Conservation (phyloP, 2,888 invertebrate genomes). For the Drosophila niveifrons region DNA sequence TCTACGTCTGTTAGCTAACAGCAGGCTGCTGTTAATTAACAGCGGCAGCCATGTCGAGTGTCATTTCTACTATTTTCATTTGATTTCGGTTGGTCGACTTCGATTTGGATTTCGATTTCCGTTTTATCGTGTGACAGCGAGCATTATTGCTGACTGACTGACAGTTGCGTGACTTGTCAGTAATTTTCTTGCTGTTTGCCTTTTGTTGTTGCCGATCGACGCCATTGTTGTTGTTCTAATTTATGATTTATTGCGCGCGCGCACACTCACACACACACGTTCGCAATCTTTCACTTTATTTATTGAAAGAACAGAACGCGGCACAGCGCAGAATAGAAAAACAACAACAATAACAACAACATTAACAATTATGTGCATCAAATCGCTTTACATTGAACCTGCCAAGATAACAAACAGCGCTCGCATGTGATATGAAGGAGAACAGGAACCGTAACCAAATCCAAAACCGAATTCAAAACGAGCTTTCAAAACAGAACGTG, state of each 20-base stretch:
- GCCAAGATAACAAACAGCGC: conserved; percentile 47
- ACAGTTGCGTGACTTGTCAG: conserved; percentile 32
- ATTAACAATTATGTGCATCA: conserved; percentile 54
- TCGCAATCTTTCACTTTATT: conserved; percentile 69
- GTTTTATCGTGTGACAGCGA: conserved; percentile 36
- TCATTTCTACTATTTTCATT: conserved; percentile 6
- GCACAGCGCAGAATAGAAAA: conserved; percentile 1
- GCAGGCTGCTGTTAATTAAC: neutral
- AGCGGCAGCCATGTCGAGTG: conserved; percentile 2
- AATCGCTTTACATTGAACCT: conserved; percentile 65
- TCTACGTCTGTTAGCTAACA: neutral
- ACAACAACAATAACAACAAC: conserved; percentile 9
- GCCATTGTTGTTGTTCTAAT: conserved; percentile 48
- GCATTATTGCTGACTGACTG: conserved; percentile 5
- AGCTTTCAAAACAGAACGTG: conserved; percentile 17
- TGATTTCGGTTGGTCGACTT: conserved; percentile 1
- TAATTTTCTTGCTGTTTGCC: neutral
- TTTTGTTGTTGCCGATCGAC: conserved; percentile 48
- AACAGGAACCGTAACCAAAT: conserved; percentile 67
- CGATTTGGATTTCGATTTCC: conserved; percentile 36
- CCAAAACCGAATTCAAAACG: conserved; percentile 41
- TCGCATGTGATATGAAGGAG: conserved; percentile 57
- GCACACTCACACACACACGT: conserved; percentile 17
- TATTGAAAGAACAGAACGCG: conserved; percentile 29
- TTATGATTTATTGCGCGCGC: conserved; percentile 59